A percentile compares a stretch with the other conserved stretches of the same genome.
Evolutionary conservation across 1,140 invertebrate species (phyloP).

Genomic region (Zaprionus africanus): DNA sequence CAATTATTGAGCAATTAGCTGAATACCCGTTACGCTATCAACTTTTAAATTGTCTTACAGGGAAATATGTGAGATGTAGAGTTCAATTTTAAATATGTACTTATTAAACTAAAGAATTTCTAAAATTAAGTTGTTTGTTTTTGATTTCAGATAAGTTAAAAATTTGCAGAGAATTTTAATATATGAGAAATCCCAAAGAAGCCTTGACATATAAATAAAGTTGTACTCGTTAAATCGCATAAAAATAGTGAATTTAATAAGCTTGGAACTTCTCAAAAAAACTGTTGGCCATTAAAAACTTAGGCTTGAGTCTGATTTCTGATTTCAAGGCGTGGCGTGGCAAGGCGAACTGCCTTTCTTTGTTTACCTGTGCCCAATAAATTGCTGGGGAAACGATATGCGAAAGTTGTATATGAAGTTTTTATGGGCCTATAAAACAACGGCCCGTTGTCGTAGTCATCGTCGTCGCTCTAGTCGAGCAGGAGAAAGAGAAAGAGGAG

Average conservation of each 20-base stretch:
- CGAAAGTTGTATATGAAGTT: constrained; percentile 63
- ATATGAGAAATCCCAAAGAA: background rate
- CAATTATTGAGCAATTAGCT: constrained; percentile 75
- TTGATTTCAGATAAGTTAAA: too few species aligned
- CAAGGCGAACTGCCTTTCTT: background rate
- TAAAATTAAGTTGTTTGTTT: background rate
- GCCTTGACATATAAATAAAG: background rate
- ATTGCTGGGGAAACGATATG: constrained; percentile 40
- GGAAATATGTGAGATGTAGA: background rate
- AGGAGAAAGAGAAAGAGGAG: background rate
- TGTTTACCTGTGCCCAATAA: constrained; percentile 46
- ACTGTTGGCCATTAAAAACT: constrained; percentile 1
- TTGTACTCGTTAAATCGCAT: constrained; percentile 1
- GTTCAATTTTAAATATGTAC: background rate
- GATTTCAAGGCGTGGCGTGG: background rate
- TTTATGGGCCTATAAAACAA: constrained; percentile 66
- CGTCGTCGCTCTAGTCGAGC: background rate
- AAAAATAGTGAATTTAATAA: background rate
- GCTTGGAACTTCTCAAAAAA: background rate
- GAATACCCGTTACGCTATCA: background rate
- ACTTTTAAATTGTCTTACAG: background rate
- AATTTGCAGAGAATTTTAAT: background rate
- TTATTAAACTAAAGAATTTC: background rate
- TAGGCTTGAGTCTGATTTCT: background rate
- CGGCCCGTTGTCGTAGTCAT: constrained; percentile 1